These are phyloP conservation scores for Diplogasteroides magnus DNA, from an alignment of 1,140 invertebrate species.

Conservation along the genomic window DNA sequence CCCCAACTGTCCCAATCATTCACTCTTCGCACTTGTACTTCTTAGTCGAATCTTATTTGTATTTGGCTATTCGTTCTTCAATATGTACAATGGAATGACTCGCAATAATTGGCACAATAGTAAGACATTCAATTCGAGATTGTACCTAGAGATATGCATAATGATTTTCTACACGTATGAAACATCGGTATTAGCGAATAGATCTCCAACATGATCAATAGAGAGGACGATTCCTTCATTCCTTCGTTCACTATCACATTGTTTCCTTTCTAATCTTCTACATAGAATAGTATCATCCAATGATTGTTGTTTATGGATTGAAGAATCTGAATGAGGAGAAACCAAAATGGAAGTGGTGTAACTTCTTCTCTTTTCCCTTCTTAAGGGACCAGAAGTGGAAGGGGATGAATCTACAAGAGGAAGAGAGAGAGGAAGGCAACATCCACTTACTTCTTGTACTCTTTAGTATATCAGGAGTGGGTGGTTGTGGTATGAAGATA, in stretches of 20 bases:
- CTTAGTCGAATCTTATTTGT: too few species aligned
- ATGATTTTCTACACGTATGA: background rate
- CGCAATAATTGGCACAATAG: background rate
- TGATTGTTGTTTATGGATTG: background rate
- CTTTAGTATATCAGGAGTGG: slow-evolving; percentile 39
- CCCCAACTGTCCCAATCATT: too few species aligned
- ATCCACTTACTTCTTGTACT: slow-evolving; percentile 16
- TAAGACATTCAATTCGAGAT: background rate
- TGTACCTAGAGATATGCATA: too few species aligned
- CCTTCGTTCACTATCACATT: background rate
- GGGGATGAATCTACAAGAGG: background rate
- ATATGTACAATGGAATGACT: too few species aligned
- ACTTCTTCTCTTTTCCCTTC: background rate
- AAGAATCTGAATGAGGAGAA: background rate
- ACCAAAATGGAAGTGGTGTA: background rate
- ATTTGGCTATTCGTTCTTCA: too few species aligned
- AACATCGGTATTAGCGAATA: background rate
- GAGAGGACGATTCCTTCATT: background rate
- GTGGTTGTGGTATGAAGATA: slow-evolving; percentile 36
- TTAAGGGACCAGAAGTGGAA: background rate
- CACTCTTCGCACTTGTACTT: too few species aligned
- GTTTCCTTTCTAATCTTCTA: background rate
- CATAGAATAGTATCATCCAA: background rate
- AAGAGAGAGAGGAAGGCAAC: background rate
- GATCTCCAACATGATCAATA: background rate